Evolutionary conservation across 2,888 invertebrate genomes (phyloP).

Genomic region (Helleia helle): DNA sequence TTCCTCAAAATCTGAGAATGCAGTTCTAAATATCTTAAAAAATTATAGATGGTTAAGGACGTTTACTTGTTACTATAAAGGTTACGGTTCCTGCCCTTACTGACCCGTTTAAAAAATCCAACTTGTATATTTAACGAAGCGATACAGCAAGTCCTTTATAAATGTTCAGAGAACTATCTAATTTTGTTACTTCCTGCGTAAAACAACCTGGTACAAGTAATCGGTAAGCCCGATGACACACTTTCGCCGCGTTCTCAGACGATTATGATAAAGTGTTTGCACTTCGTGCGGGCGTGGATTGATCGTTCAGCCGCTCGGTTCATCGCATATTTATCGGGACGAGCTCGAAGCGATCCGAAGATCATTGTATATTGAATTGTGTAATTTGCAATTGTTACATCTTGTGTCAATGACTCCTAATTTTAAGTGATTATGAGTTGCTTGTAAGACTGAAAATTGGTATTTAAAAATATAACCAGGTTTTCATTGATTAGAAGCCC

Average conservation of each 20-base stretch:
- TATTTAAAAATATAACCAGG: too few species aligned
- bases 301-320: slow-evolving; percentile 35
- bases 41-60: too few species aligned
- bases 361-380: slow-evolving; percentile 33
- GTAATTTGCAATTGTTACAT: slow-evolving; percentile 27
- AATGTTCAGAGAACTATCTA: background rate
- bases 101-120: too few species aligned
- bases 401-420: slow-evolving; percentile 8
- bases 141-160: too few species aligned
- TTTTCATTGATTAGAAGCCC: too few species aligned
- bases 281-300: slow-evolving; percentile 40
- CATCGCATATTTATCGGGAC: slow-evolving; percentile 55
- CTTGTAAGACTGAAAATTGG: too few species aligned
- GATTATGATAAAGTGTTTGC: slow-evolving; percentile 53
- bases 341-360: slow-evolving; percentile 32
- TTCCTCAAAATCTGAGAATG: too few species aligned
- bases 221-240: slow-evolving; percentile 12
- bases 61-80: too few species aligned
- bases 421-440: too few species aligned
- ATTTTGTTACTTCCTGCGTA: slow-evolving; percentile 6
- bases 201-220: slow-evolving; percentile 7
- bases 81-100: too few species aligned
- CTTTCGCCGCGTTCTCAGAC: slow-evolving; percentile 14
- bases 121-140: too few species aligned
- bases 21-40: too few species aligned